Percentiles rank a stretch among this genome's conserved stretches.
Conservation (phyloP, 2,888 invertebrate species). For the Chrysolina americana region DNA sequence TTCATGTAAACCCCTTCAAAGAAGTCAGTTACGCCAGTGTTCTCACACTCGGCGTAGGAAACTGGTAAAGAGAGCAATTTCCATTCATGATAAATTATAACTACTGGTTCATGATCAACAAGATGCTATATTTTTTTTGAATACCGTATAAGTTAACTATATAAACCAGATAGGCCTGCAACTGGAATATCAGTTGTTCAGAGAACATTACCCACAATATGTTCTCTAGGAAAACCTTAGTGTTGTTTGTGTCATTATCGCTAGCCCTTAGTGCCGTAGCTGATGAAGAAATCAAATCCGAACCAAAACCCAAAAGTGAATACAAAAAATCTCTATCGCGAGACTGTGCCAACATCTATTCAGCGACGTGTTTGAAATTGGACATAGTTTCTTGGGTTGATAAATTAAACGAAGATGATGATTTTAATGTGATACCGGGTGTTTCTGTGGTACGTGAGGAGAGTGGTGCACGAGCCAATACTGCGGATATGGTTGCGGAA, state of each 20-base stretch:
- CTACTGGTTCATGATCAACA: slow-evolving; percentile 49
- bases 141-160: slow-evolving; percentile 57
- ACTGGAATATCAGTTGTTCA: slow-evolving; percentile 46
- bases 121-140: slow-evolving; percentile 53
- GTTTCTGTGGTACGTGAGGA: slow-evolving; percentile 82
- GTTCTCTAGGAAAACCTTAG: slow-evolving; percentile 49
- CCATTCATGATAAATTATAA: slow-evolving; percentile 51
- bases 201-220: slow-evolving; percentile 49
- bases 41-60: slow-evolving; percentile 35
- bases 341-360: slow-evolving; percentile 75
- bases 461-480: slow-evolving; percentile 70
- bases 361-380: slow-evolving; percentile 83
- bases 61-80: slow-evolving; percentile 51
- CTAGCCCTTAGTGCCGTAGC: slow-evolving; percentile 36
- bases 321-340: slow-evolving; percentile 65
- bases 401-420: slow-evolving; percentile 79
- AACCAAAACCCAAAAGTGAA: slow-evolving; percentile 59
- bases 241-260: slow-evolving; percentile 43
- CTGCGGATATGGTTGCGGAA: slow-evolving; percentile 81
- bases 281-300: slow-evolving; percentile 44
- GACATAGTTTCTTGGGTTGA: slow-evolving; percentile 85
- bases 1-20: background rate
- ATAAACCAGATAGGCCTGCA: slow-evolving; percentile 47
- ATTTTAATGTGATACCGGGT: slow-evolving; percentile 81
- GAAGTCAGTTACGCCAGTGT: slow-evolving; percentile 31